These are phyloP conservation scores for Scaptomyza pallida DNA, from an alignment of 1,140 invertebrate species.

Conservation along the genomic window DNA sequence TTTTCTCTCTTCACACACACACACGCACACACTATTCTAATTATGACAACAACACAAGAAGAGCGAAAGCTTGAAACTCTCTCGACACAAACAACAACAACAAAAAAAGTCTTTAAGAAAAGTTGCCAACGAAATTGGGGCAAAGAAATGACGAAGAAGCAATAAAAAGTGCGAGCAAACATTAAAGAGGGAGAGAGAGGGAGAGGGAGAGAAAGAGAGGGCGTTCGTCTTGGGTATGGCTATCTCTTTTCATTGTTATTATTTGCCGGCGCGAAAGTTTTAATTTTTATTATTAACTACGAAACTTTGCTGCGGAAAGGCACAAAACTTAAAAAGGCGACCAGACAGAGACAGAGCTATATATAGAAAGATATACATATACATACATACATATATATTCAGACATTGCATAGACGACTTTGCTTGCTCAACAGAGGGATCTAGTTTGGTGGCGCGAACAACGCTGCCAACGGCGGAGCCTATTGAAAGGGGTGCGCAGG, in stretches of 20 bases:
- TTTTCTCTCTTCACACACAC: neutral
- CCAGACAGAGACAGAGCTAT: slow-evolving; percentile 49
- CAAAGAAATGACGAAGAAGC: neutral
- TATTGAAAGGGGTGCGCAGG: slow-evolving; percentile 38
- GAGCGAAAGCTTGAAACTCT: slow-evolving; percentile 1
- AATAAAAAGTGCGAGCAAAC: neutral
- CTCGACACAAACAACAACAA: slow-evolving; percentile 1
- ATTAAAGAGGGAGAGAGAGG: neutral
- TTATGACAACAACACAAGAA: slow-evolving; percentile 9
- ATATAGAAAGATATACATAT: neutral
- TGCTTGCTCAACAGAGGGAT: slow-evolving; percentile 28
- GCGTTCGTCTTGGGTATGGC: neutral
- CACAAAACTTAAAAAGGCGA: slow-evolving; percentile 77
- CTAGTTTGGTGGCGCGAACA: slow-evolving; percentile 19
- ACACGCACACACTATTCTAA: slow-evolving; percentile 18
- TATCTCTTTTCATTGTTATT: slow-evolving; percentile 76
- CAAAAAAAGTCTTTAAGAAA: slow-evolving; percentile 40
- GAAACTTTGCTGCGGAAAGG: slow-evolving; percentile 69
- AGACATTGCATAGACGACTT: slow-evolving; percentile 67
- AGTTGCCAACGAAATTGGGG: slow-evolving; percentile 45
- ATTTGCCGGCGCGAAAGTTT: slow-evolving; percentile 82
- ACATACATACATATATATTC: slow-evolving; percentile 27
- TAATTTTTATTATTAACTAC: slow-evolving; percentile 83
- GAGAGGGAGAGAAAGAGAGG: slow-evolving; percentile 7
- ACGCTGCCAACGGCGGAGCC: neutral